A percentile compares a stretch with the other conserved stretches of the same genome.
Evolutionary conservation across 2,113 vertebrate genomes (phyloP).

Genomic region (Vicugna pacos): DNA sequence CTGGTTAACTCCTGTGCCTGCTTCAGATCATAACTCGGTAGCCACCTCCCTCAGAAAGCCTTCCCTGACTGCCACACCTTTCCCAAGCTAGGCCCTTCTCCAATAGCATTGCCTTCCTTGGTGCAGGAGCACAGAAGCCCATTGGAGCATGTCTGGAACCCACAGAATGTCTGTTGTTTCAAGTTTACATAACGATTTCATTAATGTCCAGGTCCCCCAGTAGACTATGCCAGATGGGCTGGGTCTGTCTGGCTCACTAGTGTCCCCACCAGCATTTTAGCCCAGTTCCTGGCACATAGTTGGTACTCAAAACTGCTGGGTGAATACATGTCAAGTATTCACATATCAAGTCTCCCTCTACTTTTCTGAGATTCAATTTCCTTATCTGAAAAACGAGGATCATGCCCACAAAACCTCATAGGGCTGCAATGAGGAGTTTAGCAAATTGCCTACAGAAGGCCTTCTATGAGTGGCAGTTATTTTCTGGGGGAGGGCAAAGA

Average conservation of each 20-base stretch:
- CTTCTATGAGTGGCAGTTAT: background rate
- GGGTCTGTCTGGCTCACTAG: background rate
- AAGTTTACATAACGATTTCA: background rate
- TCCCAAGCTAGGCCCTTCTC: background rate
- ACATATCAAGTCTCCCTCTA: background rate
- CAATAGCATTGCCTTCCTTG: background rate
- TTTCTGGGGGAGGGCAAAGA: background rate
- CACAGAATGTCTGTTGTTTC: background rate
- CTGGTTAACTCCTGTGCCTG: background rate
- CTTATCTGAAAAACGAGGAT: slow-evolving; percentile 11
- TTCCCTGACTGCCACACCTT: background rate
- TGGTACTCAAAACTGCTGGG: background rate
- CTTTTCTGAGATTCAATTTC: slow-evolving; percentile 27
- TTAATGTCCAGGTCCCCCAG: background rate
- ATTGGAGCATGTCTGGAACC: background rate
- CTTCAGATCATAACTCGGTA: background rate
- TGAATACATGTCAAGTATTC: background rate
- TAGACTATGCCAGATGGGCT: background rate
- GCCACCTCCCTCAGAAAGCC: slow-evolving; percentile 22
- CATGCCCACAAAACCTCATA: background rate
- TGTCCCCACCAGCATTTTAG: background rate
- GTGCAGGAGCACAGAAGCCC: background rate
- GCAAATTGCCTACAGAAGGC: background rate
- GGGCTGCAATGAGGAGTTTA: background rate
- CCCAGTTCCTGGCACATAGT: background rate